Base-by-base conservation (phyloP, 2,888 invertebrate genomes). In the Cheilosia soror region DNA sequence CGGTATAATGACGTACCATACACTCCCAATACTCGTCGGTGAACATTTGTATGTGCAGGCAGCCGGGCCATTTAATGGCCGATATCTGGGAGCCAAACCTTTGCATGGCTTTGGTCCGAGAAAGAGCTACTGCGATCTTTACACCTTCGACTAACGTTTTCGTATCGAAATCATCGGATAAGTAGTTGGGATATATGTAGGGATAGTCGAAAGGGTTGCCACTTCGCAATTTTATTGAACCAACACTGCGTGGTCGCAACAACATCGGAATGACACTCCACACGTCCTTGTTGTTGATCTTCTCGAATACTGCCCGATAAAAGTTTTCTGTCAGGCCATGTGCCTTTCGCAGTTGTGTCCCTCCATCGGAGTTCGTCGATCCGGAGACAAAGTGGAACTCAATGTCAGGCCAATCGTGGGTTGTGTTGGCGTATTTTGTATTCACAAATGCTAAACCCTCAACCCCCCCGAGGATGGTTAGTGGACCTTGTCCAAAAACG, bases 391-490 rank as follows among this genome's bases (percentile, higher is more conserved):
- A 97, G 91, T 97, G 97, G 88, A 97, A 96, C 90, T 98, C 97
- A 42, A 98, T 96, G 88, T 98, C 98, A 0, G 98, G 98, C 91
- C 95, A 97, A 90, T 98, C 97, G 1, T 96, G 94, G 0, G 95
- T 94, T 0, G 93, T 94, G 88, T 97, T 97, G 0, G 94, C 95
- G 89, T 96, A 97, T 90, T 96, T 97, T 0, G 97, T 97, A 87
- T 97, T 97, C 15, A 98, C 96, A 91, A 97, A 98, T 0, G 96
- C 98, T n/a, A 97, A 91, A 0, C 96, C 96, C 92, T 98, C 98
- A 0, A 98, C 97, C 0, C 97, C 97, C 0, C 98, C 98, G 90
- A 97, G 93, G 2, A 97, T 96, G 0, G 98, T 97, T 37, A 97
- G 91, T 0, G 97, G 97, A 0, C 97, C 97, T 88, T 95, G 95